A percentile compares a stretch with the other conserved stretches of the same genome.
Conservation (phyloP, 2,113 vertebrate genomes). For the cattle (Bos taurus) region DNA sequence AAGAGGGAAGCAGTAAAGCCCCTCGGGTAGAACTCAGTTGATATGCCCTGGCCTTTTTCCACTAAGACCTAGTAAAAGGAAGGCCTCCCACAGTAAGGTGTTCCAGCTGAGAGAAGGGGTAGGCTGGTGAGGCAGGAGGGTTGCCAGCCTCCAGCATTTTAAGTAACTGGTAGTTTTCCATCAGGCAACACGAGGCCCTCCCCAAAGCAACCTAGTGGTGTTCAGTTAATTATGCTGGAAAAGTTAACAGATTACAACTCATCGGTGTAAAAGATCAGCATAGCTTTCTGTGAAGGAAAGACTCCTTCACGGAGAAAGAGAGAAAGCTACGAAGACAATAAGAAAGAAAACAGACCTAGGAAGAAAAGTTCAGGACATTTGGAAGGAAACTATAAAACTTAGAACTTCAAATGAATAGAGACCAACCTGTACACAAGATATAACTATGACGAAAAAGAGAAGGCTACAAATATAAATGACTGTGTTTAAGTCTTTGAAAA, state of each 20-base stretch:
- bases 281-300: not conserved
- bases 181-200: not conserved
- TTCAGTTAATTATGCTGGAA: not conserved
- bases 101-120: not conserved
- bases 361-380: not conserved
- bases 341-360: not conserved
- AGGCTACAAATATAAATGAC: not conserved
- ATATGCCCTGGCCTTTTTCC: not conserved
- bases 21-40: not conserved
- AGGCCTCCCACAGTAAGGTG: not conserved
- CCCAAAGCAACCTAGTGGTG: not conserved
- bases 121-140: rapidly evolving
- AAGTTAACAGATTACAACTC: not conserved
- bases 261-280: not conserved
- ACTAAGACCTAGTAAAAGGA: not conserved
- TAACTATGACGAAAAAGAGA: not conserved
- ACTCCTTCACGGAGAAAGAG: not conserved
- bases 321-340: not conserved
- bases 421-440: not conserved
- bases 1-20: not conserved
- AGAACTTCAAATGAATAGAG: not conserved
- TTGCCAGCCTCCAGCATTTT: not conserved
- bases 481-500: not conserved
- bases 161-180: slow-evolving; percentile 34
- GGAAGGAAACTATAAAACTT: not conserved